Percentiles rank a stretch among this genome's conserved stretches.
These are phyloP conservation scores for Drosophila sucinea DNA, from an alignment of 1,140 invertebrate species.

Conservation along the genomic window DNA sequence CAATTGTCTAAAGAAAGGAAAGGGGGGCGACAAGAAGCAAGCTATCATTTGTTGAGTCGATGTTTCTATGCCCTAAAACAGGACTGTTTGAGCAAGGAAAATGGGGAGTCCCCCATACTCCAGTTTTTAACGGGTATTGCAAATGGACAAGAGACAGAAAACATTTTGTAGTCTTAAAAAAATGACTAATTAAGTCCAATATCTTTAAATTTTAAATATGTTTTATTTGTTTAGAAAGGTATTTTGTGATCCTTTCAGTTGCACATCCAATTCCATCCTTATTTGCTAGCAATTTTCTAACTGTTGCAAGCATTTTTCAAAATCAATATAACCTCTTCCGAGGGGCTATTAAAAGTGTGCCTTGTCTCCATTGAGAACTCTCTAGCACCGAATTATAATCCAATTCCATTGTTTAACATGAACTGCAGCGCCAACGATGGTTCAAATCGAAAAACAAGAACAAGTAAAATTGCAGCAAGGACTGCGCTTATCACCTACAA, in stretches of 20 bases:
- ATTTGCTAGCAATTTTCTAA: not conserved
- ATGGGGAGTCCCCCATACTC: too few species aligned
- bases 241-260: too few species aligned
- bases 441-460: slow-evolving; percentile 9
- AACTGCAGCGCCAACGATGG: slow-evolving; percentile 19
- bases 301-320: not conserved
- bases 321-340: slow-evolving; percentile 11
- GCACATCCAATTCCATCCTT: too few species aligned
- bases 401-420: slow-evolving; percentile 72
- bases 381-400: slow-evolving; percentile 73
- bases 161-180: too few species aligned
- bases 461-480: slow-evolving; percentile 43
- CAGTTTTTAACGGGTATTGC: too few species aligned
- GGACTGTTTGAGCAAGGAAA: slow-evolving; percentile 30
- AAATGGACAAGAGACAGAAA: too few species aligned
- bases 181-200: too few species aligned
- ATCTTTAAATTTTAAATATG: too few species aligned
- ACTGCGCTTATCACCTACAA: slow-evolving; percentile 76
- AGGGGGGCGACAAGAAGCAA: slow-evolving; percentile 43
- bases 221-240: too few species aligned
- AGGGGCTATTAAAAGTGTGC: slow-evolving; percentile 22
- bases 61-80: not conserved
- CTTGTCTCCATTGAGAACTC: slow-evolving; percentile 25
- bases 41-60: not conserved
- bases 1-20: not conserved